phyloP scores from a whole-genome alignment of 2,888 invertebrate genomes.

The Brachyptera putata region DNA sequence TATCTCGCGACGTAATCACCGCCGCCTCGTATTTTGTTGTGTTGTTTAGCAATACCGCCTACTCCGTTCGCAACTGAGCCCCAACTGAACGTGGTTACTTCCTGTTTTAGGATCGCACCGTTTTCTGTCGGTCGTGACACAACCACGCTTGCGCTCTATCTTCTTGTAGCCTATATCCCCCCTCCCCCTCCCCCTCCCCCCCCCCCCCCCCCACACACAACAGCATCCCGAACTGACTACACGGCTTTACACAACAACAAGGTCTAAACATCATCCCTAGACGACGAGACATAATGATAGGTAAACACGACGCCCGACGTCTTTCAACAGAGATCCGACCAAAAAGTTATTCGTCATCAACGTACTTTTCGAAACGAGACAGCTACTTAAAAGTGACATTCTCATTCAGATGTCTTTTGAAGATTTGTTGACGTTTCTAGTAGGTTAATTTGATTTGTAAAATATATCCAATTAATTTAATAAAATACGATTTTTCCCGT shows the following conservation, averaged over 20 bases:
- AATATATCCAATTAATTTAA: no score
- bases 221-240: conserved; percentile 7
- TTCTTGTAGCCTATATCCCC: conserved; percentile 10
- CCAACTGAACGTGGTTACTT: conserved; percentile 13
- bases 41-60: neutral
- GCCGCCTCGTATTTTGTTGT: neutral
- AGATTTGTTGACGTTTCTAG: no score
- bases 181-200: conserved; percentile 14
- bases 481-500: no score
- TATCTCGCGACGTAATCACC: conserved; percentile 8
- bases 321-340: no score
- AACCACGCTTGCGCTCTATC: conserved; percentile 11
- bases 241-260: conserved; percentile 23
- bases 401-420: no score
- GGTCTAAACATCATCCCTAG: conserved; percentile 23
- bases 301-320: conserved; percentile 6
- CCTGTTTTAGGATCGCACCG: conserved; percentile 22
- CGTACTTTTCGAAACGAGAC: no score
- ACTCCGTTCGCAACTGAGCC: conserved; percentile 18
- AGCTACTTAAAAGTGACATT: no score
- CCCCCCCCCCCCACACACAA: neutral
- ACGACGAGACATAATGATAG: conserved; percentile 13
- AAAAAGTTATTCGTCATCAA: no score
- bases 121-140: conserved; percentile 6
- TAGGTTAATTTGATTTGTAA: no score